Percentiles rank a stretch among this genome's conserved stretches.
phyloP scores from a whole-genome alignment of 2,113 vertebrate genomes.

The Solea senegalensis region DNA sequence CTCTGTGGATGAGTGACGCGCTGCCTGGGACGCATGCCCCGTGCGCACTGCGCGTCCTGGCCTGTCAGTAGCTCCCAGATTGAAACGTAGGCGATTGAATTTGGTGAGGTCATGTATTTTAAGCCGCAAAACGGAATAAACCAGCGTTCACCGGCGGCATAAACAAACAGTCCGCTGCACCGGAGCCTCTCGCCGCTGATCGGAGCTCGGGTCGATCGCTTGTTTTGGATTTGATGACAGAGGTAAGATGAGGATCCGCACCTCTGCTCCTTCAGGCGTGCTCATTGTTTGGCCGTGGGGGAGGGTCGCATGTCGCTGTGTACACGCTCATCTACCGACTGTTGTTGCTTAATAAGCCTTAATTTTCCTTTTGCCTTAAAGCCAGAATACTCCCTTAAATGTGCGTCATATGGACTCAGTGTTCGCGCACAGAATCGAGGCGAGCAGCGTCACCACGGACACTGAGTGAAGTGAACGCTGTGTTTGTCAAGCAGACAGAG shows the following conservation, averaged over 20 bases:
- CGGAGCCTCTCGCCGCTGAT: constrained; percentile 34
- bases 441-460: constrained; percentile 5
- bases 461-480: constrained; percentile 20
- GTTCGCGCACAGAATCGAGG: neutral
- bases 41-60: constrained; percentile 73
- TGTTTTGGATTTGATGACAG: constrained; percentile 36
- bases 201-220: constrained; percentile 33
- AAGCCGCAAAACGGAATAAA: constrained; percentile 74
- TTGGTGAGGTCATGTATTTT: constrained; percentile 80
- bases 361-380: neutral
- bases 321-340: constrained; percentile 49
- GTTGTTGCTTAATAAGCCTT: constrained; percentile 12
- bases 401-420: neutral
- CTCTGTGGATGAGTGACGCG: constrained; percentile 74
- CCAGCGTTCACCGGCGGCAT: constrained; percentile 40
- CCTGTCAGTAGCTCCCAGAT: constrained; percentile 78
- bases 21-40: constrained; percentile 72
- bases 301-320: constrained; percentile 69
- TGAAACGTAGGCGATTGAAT: constrained; percentile 77
- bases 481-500: neutral
- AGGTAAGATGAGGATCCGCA: constrained; percentile 76
- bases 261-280: constrained; percentile 59
- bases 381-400: neutral
- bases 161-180: constrained; percentile 36
- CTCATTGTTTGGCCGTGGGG: constrained; percentile 83